phyloP scores from a whole-genome alignment of 2,888 invertebrate genomes.

The Tortricodes alternella region DNA sequence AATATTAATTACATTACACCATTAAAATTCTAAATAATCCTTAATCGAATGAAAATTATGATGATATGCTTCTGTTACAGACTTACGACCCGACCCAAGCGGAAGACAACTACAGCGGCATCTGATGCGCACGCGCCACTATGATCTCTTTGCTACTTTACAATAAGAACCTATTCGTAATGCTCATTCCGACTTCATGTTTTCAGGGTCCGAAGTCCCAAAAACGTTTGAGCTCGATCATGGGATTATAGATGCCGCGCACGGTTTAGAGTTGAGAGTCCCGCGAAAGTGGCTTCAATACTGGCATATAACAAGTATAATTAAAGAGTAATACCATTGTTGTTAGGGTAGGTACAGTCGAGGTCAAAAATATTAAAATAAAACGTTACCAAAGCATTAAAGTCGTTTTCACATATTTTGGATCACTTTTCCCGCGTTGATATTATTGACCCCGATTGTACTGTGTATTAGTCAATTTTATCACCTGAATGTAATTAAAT shows the following conservation, averaged over 20 bases:
- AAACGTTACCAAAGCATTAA: no score
- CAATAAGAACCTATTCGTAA: background rate
- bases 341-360: no score
- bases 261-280: no score
- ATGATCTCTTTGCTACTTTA: background rate
- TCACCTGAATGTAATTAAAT: no score
- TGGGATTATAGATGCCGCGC: background rate
- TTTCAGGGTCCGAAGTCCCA: background rate
- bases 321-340: no score
- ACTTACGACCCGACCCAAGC: constrained; percentile 50
- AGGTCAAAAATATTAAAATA: no score
- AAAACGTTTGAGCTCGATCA: background rate
- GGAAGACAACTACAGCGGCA: constrained; percentile 47
- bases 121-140: constrained; percentile 38
- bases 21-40: background rate
- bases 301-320: no score
- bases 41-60: background rate
- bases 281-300: no score
- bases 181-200: background rate
- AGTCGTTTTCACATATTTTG: no score
- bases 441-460: no score
- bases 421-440: no score
- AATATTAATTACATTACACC: background rate
- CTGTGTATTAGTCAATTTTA: no score
- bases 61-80: constrained; percentile 30